These are phyloP conservation scores for Lycocorax pyrrhopterus DNA, from an alignment of 2,113 vertebrate species.

Conservation along the genomic window DNA sequence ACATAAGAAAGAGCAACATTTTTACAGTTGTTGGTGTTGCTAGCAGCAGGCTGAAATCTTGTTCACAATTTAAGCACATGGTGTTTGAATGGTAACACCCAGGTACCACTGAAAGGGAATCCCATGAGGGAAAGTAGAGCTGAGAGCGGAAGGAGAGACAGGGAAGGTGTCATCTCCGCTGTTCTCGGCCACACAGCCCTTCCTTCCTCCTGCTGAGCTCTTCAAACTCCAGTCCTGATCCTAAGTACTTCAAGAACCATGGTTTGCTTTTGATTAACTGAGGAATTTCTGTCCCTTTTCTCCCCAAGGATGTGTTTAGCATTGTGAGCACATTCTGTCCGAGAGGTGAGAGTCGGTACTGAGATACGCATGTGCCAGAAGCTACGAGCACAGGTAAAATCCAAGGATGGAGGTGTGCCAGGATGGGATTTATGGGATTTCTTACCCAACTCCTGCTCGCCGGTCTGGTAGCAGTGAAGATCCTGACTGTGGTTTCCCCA, in stretches of 20 bases:
- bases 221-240: neutral
- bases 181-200: neutral
- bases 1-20: neutral
- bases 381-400: rapidly evolving
- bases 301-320: neutral
- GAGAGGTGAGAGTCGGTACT: rapidly evolving
- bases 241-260: neutral
- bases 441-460: conserved; percentile 92
- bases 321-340: rapidly evolving
- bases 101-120: neutral
- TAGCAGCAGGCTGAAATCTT: neutral
- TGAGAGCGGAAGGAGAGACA: neutral
- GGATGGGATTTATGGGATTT: neutral
- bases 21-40: neutral
- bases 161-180: rapidly evolving
- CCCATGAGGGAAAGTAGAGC: neutral
- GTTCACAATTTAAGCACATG: neutral
- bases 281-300: neutral
- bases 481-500: conserved; percentile 95
- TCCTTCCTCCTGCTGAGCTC: neutral
- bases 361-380: rapidly evolving
- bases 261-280: neutral
- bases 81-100: neutral
- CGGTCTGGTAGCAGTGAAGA: conserved; percentile 90
- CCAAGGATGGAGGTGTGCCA: neutral